Conservation (phyloP, 1,140 invertebrate genomes). For the Papilio dardanus region DNA sequence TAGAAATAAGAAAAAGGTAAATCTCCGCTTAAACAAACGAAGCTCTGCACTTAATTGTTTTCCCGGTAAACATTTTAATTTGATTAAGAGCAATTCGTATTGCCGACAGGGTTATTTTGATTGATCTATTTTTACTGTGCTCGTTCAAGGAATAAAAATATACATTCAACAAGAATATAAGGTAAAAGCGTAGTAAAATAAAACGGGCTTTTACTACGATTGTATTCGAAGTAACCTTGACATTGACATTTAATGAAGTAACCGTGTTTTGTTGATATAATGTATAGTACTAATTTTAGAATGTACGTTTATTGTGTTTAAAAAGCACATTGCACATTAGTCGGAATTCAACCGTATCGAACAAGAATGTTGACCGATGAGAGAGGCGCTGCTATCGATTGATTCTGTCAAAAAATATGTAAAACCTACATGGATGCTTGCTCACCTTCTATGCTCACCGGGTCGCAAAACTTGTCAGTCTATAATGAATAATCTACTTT, state of each 20-base stretch:
- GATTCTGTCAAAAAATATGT: no score
- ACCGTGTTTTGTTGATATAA: not conserved
- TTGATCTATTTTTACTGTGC: slow-evolving; percentile 4
- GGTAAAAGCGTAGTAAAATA: not conserved
- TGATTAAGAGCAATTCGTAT: not conserved
- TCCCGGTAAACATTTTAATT: slow-evolving; percentile 13
- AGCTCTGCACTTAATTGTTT: not conserved
- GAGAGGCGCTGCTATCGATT: no score
- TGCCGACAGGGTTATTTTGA: not conserved
- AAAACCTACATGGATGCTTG: no score
- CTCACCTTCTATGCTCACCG: no score
- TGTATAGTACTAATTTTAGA: not conserved
- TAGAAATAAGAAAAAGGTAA: not conserved
- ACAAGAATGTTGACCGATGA: no score
- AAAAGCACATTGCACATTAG: no score
- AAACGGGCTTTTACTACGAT: not conserved
- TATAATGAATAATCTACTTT: no score
- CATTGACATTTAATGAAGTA: slow-evolving; percentile 16
- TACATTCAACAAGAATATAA: not conserved
- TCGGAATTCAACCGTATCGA: no score
- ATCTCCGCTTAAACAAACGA: not conserved
- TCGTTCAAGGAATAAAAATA: not conserved
- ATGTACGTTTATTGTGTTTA: no score
- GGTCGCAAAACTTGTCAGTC: no score
- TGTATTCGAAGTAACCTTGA: slow-evolving; percentile 28